Evolutionary conservation across 2,113 vertebrate genomes (phyloP).

Genomic region (Zosterops hypoxanthus): DNA sequence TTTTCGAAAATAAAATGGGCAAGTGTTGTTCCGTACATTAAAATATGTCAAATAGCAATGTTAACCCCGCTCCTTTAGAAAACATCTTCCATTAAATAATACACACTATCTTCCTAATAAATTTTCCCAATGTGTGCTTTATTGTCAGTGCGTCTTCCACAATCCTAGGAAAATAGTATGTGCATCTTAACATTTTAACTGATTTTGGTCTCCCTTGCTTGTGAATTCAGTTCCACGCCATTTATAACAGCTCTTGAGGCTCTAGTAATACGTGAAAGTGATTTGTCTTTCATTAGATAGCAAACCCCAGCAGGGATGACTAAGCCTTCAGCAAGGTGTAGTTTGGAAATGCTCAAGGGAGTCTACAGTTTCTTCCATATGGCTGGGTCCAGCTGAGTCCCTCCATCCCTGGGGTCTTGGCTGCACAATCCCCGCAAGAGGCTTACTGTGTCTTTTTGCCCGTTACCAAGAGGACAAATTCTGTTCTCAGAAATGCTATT

Average conservation of each 20-base stretch:
- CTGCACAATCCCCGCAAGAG: not conserved
- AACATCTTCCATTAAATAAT: not conserved
- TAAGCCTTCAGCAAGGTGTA: constrained; percentile 53
- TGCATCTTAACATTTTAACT: not conserved
- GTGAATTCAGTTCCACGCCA: not conserved
- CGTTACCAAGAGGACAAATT: not conserved
- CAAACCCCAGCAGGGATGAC: not conserved
- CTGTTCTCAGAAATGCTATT: not conserved
- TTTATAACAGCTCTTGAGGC: not conserved
- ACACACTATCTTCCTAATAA: not conserved
- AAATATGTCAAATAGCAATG: not conserved
- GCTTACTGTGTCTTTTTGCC: not conserved
- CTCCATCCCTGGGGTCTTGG: constrained; percentile 15
- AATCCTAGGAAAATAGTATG: not conserved
- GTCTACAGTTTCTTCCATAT: constrained; percentile 18
- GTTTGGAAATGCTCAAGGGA: constrained; percentile 28
- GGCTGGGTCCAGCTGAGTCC: constrained; percentile 53
- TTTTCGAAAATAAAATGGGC: not conserved
- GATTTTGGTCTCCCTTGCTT: not conserved
- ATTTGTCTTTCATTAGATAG: constrained; percentile 18
- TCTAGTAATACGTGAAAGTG: not conserved
- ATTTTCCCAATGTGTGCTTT: not conserved
- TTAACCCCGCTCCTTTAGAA: not conserved
- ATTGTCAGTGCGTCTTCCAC: not conserved
- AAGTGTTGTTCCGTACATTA: not conserved